These are phyloP conservation scores for Xestia rhomboidea DNA, from an alignment of 2,888 invertebrate species.

Conservation along the genomic window DNA sequence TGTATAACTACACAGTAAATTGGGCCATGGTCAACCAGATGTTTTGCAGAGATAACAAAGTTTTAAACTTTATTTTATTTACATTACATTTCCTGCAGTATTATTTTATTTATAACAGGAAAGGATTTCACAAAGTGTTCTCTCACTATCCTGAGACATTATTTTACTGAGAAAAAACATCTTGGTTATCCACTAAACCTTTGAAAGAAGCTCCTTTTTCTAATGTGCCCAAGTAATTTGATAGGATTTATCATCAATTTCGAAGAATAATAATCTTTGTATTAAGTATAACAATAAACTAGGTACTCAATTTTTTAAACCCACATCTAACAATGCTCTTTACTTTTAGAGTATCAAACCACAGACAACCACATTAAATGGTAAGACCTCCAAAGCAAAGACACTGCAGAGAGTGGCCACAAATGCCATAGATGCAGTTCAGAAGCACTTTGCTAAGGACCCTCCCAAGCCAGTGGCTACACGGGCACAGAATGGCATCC, in stretches of 20 bases:
- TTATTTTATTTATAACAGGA: neutral
- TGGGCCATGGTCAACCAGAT: slow-evolving; percentile 50
- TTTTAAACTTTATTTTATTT: slow-evolving; percentile 9
- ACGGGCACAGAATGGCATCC: slow-evolving; percentile 85
- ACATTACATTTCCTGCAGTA: neutral
- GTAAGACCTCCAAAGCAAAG: slow-evolving; percentile 87
- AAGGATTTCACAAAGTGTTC: neutral
- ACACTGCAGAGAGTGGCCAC: slow-evolving; percentile 83
- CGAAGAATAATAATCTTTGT: neutral
- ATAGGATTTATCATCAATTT: neutral
- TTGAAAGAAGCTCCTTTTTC: neutral
- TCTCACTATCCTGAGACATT: neutral
- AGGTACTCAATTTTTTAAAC: neutral
- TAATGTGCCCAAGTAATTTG: neutral
- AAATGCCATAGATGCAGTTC: slow-evolving; percentile 84
- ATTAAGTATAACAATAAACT: neutral
- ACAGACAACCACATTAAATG: slow-evolving; percentile 77
- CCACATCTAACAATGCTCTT: slow-evolving; percentile 6
- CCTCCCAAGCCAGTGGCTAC: slow-evolving; percentile 80
- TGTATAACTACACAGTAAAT: slow-evolving; percentile 11
- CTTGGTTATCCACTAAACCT: neutral
- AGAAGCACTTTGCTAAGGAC: slow-evolving; percentile 85
- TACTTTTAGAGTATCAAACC: slow-evolving; percentile 85
- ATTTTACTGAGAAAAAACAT: neutral
- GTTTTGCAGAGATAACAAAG: slow-evolving; percentile 34